Conservation (phyloP, 2,113 vertebrate species). For the Poicephalus meyeri region DNA sequence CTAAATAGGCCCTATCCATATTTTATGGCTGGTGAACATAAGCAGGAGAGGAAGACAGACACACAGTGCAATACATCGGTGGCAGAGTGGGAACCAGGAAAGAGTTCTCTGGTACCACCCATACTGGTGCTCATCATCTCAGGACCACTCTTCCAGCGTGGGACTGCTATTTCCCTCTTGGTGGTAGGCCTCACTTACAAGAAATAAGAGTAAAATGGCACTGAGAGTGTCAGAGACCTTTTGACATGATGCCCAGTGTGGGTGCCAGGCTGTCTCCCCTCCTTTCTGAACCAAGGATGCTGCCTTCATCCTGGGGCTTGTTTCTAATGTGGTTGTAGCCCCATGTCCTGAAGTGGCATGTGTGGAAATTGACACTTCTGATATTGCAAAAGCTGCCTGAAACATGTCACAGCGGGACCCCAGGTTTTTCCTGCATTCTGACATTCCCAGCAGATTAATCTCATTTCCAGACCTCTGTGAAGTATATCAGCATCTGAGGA, state of each 20-base stretch:
- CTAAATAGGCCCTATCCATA: not conserved
- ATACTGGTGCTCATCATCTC: accelerated
- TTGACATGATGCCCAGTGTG: accelerated
- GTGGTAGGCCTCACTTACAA: not conserved
- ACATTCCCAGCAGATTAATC: not conserved
- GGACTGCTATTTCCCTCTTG: not conserved
- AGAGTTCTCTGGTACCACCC: not conserved
- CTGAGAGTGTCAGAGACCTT: accelerated
- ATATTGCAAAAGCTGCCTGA: not conserved
- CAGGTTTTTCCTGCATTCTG: not conserved
- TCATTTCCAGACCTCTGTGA: not conserved
- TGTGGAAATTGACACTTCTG: not conserved
- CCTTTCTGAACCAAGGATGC: not conserved
- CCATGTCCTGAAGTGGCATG: accelerated
- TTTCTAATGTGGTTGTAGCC: not conserved
- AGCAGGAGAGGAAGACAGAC: not conserved
- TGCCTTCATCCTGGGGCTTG: not conserved
- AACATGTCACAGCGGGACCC: accelerated
- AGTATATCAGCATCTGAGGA: not conserved
- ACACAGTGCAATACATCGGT: accelerated
- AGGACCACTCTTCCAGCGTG: not conserved
- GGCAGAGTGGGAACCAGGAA: not conserved
- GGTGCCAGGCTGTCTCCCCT: not conserved
- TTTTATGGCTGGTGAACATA: not conserved
- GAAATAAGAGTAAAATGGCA: not conserved